These are phyloP conservation scores for Hozukius guyotensis DNA, from an alignment of 2,797 vertebrate species.

Conservation along the genomic window DNA sequence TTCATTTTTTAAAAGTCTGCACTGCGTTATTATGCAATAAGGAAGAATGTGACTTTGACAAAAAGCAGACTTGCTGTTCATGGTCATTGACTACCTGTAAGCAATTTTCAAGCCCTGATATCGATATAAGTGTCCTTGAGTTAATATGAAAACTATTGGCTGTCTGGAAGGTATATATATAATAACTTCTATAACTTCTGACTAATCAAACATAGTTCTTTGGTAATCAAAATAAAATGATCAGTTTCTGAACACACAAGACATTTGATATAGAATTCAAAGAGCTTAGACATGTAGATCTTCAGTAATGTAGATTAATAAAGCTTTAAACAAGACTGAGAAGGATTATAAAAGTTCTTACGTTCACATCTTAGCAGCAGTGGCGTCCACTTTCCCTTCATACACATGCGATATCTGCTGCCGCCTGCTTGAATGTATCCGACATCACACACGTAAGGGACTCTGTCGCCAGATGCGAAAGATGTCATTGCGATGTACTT, in stretches of 20 bases:
- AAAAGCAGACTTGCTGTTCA: no score
- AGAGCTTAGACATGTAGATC: neutral
- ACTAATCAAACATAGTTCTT: neutral
- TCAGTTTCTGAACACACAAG: neutral
- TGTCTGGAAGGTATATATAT: no score
- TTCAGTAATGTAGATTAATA: neutral
- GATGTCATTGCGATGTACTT: neutral
- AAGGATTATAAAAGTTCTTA: slow-evolving; percentile 39
- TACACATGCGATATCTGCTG: slow-evolving; percentile 50
- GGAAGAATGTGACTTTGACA: no score
- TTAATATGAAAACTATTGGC: no score
- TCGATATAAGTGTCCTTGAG: no score
- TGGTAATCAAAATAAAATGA: neutral
- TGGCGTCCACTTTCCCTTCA: slow-evolving; percentile 59
- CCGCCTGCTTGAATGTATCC: slow-evolving; percentile 56
- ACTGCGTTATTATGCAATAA: no score
- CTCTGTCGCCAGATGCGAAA: slow-evolving; percentile 34
- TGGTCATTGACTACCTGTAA: no score
- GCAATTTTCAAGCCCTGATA: no score
- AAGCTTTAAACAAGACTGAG: neutral
- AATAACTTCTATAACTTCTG: neutral
- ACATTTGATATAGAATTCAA: neutral
- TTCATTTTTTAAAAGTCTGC: no score
- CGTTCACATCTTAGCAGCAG: slow-evolving; percentile 67
- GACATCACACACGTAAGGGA: slow-evolving; percentile 60